Evolutionary conservation across 2,797 vertebrate genomes (phyloP).

Genomic region (Psittacula derbiana): DNA sequence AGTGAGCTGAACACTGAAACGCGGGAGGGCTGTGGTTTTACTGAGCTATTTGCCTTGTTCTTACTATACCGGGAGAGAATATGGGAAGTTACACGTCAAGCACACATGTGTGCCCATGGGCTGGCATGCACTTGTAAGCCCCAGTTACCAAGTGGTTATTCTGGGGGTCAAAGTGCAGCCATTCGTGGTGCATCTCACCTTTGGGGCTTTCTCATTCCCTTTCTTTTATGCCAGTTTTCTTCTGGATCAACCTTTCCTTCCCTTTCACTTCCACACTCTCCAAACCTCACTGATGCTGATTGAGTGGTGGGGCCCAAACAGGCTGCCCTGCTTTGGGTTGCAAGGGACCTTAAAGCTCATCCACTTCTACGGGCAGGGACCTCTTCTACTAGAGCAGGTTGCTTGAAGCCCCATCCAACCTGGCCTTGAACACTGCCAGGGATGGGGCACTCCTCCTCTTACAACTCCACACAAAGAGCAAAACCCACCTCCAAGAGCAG

Average conservation of each 20-base stretch:
- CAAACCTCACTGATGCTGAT: neutral
- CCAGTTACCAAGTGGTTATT: neutral
- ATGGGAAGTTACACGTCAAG: neutral
- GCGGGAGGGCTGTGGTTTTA: neutral
- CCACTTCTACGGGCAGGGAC: neutral
- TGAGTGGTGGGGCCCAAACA: neutral
- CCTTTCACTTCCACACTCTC: neutral
- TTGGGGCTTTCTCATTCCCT: neutral
- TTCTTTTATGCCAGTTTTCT: neutral
- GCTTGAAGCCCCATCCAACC: neutral
- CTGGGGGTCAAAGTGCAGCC: neutral
- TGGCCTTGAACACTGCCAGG: neutral
- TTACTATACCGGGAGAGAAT: neutral
- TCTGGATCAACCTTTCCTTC: neutral
- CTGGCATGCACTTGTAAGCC: neutral
- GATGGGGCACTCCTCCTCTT: neutral
- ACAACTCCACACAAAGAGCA: rapidly evolving
- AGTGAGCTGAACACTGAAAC: neutral
- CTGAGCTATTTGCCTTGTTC: neutral
- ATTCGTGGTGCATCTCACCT: neutral
- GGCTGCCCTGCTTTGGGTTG: neutral
- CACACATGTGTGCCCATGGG: neutral
- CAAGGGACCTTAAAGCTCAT: neutral
- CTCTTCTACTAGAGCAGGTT: neutral
- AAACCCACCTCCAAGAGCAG: neutral